phyloP scores from a whole-genome alignment of 2,888 invertebrate species.

The Drosophila austrosaltans region DNA sequence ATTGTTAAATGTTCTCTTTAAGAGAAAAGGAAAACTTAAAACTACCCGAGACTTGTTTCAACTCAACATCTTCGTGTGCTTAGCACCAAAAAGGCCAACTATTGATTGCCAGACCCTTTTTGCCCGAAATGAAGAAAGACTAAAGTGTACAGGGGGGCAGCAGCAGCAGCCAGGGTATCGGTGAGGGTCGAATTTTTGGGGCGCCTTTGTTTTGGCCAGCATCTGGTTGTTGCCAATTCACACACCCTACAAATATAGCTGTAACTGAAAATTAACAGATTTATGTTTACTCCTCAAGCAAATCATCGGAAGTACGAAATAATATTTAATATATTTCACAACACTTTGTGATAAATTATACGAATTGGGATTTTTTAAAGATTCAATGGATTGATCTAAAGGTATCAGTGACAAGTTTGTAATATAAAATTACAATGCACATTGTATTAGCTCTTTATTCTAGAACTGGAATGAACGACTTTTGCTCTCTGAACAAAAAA shows the following conservation, averaged over 20 bases:
- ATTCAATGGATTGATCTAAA: too few relatives aligned
- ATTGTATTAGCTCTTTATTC: too few relatives aligned
- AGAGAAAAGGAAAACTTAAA: constrained; percentile 30
- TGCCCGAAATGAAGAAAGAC: constrained; percentile 23
- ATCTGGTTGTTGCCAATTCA: constrained; percentile 3
- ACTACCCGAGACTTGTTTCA: constrained; percentile 8
- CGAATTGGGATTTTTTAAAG: too few relatives aligned
- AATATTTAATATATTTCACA: too few relatives aligned
- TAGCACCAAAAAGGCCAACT: constrained; percentile 36
- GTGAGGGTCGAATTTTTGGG: neutral
- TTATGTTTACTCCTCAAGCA: too few relatives aligned
- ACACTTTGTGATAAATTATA: too few relatives aligned
- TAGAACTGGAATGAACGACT: neutral
- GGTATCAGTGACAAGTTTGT: too few relatives aligned
- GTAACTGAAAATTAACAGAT: too few relatives aligned
- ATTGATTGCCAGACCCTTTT: constrained; percentile 55
- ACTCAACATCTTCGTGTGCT: constrained; percentile 15
- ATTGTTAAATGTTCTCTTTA: constrained; percentile 66
- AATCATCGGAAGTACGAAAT: too few relatives aligned
- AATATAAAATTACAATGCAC: too few relatives aligned
- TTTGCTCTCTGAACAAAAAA: neutral
- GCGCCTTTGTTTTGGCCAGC: constrained; percentile 5
- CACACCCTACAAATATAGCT: neutral
- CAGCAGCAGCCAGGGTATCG: too few relatives aligned
- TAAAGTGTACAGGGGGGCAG: neutral